A percentile compares a stretch with the other conserved stretches of the same genome.
These are phyloP conservation scores for Siphamia tubifer DNA, from an alignment of 2,113 vertebrate genomes.

Conservation along the genomic window DNA sequence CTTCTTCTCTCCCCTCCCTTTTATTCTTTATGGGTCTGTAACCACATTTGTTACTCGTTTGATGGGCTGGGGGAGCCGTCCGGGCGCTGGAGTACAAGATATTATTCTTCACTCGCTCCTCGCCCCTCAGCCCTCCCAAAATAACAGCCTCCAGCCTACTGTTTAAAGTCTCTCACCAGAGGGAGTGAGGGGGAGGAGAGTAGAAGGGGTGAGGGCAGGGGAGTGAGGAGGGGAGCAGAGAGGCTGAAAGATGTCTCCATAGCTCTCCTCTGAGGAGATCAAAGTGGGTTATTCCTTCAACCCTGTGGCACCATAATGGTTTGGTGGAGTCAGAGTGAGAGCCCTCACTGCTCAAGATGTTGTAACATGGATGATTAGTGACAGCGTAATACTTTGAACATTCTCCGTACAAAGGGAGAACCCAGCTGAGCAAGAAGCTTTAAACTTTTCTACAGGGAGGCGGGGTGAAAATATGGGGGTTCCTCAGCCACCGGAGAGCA, in stretches of 20 bases:
- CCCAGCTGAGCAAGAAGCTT: constrained; percentile 81
- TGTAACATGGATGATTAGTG: constrained; percentile 79
- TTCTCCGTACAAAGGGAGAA: constrained; percentile 72
- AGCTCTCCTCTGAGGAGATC: constrained; percentile 76
- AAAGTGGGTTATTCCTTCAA: constrained; percentile 76
- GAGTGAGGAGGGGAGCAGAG: constrained; percentile 38
- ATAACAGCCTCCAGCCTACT: constrained; percentile 80
- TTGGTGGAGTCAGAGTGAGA: constrained; percentile 70
- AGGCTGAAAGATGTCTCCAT: constrained; percentile 70
- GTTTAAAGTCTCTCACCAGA: constrained; percentile 81
- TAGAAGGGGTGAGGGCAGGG: constrained; percentile 32
- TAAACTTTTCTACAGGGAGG: constrained; percentile 66
- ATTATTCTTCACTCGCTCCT: constrained; percentile 76
- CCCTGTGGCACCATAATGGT: constrained; percentile 63
- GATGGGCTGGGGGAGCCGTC: constrained; percentile 78
- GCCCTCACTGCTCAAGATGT: constrained; percentile 61
- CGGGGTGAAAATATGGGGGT: constrained; percentile 52
- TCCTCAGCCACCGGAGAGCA: constrained; percentile 78
- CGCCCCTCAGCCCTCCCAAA: constrained; percentile 74
- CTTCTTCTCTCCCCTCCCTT: constrained; percentile 76
- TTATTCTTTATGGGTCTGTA: constrained; percentile 77
- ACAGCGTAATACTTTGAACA: constrained; percentile 75
- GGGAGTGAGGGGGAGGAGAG: constrained; percentile 63
- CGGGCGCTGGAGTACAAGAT: constrained; percentile 78
- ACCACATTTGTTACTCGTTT: constrained; percentile 83